These are phyloP conservation scores for Synaphobranchus kaupii DNA, from an alignment of 2,797 vertebrate genomes.

Conservation along the genomic window DNA sequence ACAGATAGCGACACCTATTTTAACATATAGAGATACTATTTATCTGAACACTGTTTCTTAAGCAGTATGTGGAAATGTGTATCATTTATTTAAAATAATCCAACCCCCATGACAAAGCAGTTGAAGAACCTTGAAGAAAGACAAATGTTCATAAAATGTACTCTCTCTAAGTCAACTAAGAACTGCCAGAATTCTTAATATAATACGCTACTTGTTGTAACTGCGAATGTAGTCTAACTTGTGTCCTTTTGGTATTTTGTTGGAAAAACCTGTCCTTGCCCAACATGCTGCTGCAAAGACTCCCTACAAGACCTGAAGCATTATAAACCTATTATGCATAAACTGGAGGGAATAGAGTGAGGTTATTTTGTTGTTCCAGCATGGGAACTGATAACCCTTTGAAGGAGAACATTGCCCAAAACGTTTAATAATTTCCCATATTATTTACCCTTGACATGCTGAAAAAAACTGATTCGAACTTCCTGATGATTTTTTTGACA, in stretches of 20 bases:
- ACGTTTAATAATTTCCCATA: neutral
- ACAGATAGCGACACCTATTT: too few species aligned
- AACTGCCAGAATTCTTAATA: neutral
- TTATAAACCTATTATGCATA: neutral
- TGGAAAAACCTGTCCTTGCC: neutral
- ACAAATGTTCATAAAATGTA: neutral
- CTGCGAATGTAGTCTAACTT: neutral
- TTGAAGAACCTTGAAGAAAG: neutral
- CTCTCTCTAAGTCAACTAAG: neutral
- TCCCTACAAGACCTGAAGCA: too few species aligned
- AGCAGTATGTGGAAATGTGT: too few species aligned
- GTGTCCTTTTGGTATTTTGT: neutral
- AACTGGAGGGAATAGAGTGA: neutral
- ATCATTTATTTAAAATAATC: neutral
- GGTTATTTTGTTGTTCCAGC: neutral
- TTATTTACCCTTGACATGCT: neutral
- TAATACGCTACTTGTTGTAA: too few species aligned
- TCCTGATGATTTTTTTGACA: too few species aligned
- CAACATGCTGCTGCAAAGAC: too few species aligned
- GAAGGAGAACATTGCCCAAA: neutral
- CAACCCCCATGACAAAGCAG: neutral
- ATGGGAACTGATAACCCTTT: neutral
- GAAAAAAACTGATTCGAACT: neutral
- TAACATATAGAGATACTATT: neutral
- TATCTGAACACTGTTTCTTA: neutral